phyloP scores from a whole-genome alignment of 2,113 vertebrate species.

The Gyps fulvus region DNA sequence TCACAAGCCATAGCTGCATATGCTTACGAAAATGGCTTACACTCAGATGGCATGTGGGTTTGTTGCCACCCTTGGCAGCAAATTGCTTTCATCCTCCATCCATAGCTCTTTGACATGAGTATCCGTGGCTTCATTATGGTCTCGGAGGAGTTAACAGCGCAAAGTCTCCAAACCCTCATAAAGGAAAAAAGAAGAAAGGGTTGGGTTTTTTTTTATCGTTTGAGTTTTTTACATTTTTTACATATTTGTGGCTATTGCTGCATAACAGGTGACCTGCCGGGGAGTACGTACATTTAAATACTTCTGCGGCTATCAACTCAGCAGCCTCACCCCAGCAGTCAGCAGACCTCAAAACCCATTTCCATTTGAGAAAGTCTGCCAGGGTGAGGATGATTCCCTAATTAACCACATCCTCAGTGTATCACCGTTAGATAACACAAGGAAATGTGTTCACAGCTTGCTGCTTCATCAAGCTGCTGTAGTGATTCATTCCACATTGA shows the following conservation, averaged over 20 bases:
- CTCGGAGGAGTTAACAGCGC: neutral
- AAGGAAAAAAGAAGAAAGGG: neutral
- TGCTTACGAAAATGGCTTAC: neutral
- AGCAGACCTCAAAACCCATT: neutral
- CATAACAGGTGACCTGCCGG: constrained; percentile 7
- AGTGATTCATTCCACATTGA: neutral
- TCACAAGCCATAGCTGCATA: neutral
- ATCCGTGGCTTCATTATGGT: neutral
- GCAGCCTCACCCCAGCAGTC: neutral
- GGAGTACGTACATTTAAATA: neutral
- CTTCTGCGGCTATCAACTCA: neutral
- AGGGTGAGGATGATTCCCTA: neutral
- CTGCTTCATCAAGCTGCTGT: constrained; percentile 22
- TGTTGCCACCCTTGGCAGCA: neutral
- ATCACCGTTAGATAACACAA: constrained; percentile 23
- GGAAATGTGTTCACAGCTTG: neutral
- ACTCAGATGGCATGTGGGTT: neutral
- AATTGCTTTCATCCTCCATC: neutral
- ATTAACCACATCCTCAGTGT: constrained; percentile 38
- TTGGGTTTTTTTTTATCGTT: neutral
- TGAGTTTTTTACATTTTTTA: neutral
- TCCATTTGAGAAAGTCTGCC: neutral
- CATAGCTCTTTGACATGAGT: neutral
- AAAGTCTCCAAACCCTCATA: neutral
- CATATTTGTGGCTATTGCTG: constrained; percentile 1